Evolutionary conservation across 2,113 vertebrate genomes (phyloP).

Genomic region (Tonatia bakeri): DNA sequence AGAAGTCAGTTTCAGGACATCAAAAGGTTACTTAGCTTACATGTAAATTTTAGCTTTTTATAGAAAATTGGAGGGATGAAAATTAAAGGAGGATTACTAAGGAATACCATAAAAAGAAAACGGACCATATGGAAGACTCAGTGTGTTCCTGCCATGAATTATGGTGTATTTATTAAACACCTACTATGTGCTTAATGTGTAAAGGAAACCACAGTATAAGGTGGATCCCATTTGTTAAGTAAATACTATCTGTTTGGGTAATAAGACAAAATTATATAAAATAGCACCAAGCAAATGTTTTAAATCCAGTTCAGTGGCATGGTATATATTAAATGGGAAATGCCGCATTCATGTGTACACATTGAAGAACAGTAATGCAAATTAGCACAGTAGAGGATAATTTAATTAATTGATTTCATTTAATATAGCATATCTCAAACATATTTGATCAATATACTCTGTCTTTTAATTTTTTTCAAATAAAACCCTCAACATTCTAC

Average conservation of each 20-base stretch:
- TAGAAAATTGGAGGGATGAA: neutral
- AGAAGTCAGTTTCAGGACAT: neutral
- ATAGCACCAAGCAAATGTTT: neutral
- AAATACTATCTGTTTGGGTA: neutral
- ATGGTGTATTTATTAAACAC: neutral
- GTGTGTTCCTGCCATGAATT: neutral
- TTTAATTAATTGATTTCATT: neutral
- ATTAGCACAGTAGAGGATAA: neutral
- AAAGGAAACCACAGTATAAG: neutral
- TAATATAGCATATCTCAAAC: neutral
- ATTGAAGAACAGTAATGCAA: neutral
- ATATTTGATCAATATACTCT: neutral
- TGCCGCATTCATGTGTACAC: fast-evolving
- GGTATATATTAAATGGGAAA: neutral
- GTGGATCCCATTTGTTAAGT: neutral
- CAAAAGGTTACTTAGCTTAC: constrained; percentile 29
- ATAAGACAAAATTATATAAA: neutral
- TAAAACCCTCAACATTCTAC: neutral
- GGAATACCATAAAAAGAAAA: neutral
- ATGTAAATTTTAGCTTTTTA: constrained; percentile 6
- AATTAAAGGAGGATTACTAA: neutral
- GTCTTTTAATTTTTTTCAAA: neutral
- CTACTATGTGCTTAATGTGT: neutral
- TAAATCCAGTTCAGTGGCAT: neutral
- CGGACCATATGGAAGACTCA: neutral